A percentile compares a stretch with the other conserved stretches of the same genome.
Conservation (phyloP, 2,888 invertebrate genomes). For the Pyrgus malvae region DNA sequence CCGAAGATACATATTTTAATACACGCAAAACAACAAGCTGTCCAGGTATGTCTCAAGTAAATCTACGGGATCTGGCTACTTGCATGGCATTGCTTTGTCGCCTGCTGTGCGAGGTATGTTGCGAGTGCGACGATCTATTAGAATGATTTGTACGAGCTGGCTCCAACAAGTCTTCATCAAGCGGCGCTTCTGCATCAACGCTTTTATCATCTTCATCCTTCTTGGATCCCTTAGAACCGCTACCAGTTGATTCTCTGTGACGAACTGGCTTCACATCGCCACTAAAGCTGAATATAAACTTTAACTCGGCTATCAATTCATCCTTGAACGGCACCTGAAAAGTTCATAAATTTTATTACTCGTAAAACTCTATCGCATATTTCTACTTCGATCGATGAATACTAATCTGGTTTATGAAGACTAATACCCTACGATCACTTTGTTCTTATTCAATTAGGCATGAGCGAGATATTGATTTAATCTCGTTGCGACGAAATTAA, state of each 20-base stretch:
- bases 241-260: conserved; percentile 64
- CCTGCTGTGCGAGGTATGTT: conserved; percentile 64
- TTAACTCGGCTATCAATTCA: conserved; percentile 86
- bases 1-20: too few species aligned
- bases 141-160: conserved; percentile 60
- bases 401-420: conserved; percentile 3
- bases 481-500: not conserved
- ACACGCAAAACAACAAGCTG: not conserved
- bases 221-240: conserved; percentile 54
- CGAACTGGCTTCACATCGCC: conserved; percentile 86
- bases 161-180: conserved; percentile 45
- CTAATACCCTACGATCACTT: not conserved
- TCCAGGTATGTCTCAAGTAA: conserved; percentile 38
- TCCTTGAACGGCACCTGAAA: conserved; percentile 84
- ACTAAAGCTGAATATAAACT: conserved; percentile 86
- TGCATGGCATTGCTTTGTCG: conserved; percentile 70
- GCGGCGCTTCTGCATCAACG: conserved; percentile 45
- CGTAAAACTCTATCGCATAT: conserved; percentile 11
- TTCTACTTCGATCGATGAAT: conserved; percentile 5
- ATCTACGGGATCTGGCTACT: conserved; percentile 66
- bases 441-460: not conserved
- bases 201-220: conserved; percentile 46
- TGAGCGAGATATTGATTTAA: not conserved
- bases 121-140: conserved; percentile 61
- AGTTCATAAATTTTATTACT: conserved; percentile 9